These are phyloP conservation scores for Tuberolachnus salignus DNA, from an alignment of 2,888 invertebrate species.

Conservation along the genomic window DNA sequence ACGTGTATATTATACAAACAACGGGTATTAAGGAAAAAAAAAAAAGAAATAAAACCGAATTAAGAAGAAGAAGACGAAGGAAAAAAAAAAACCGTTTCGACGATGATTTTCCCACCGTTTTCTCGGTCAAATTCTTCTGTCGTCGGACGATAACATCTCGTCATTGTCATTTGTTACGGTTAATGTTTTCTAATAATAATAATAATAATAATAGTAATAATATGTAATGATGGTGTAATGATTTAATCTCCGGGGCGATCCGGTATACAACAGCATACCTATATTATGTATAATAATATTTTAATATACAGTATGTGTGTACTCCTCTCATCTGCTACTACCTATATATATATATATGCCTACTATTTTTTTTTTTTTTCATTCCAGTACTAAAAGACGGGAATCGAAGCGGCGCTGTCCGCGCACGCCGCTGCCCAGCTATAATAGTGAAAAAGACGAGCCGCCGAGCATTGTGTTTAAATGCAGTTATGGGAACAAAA, in stretches of 20 bases:
- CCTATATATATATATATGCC: not conserved
- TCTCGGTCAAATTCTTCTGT: constrained; percentile 38
- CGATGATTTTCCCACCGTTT: constrained; percentile 50
- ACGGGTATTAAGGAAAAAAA: not conserved
- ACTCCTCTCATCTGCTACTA: not conserved
- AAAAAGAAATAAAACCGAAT: constrained; percentile 20
- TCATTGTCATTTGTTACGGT: constrained; percentile 53
- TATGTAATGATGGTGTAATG: constrained; percentile 52
- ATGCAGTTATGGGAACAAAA: constrained; percentile 57
- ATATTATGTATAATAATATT: no score
- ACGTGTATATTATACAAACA: no score
- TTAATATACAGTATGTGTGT: no score
- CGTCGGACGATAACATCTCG: not conserved
- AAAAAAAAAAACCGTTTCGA: constrained; percentile 21
- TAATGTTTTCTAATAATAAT: constrained; percentile 48
- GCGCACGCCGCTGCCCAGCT: constrained; percentile 3
- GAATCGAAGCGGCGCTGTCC: constrained; percentile 36
- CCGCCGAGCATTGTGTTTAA: constrained; percentile 54
- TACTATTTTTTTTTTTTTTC: not conserved
- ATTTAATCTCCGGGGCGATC: constrained; percentile 48
- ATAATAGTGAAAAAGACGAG: constrained; percentile 45
- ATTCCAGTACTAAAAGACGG: constrained; percentile 12
- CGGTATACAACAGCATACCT: no score
- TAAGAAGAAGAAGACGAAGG: not conserved
- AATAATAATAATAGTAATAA: not conserved